Base-by-base conservation (phyloP, 2,888 invertebrate species). In the Chironomus riparius region DNA sequence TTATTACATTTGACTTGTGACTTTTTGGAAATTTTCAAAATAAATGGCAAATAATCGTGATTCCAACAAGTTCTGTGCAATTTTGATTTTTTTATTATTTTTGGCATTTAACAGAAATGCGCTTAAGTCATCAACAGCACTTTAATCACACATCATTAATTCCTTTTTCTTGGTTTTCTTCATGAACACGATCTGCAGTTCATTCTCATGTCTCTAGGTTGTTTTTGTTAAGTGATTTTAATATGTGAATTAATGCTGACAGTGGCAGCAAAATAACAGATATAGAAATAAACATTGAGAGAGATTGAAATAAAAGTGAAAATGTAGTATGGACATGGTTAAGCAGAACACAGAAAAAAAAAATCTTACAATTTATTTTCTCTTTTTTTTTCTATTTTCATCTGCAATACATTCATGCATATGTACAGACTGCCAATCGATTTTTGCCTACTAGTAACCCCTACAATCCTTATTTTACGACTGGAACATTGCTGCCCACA, bases 381-480 rank as follows among this genome's bases (percentile, higher is more conserved):
- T 48, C n/a, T 13, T 70, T 21, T 70, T 48, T 18, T 70, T 48
- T 70, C 50, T 47, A 68, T 56, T n/a, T 56, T 15, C 15, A 21
- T 68, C 69, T 69, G 28, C 5, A 4, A 28, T 28, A 38, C 38
- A 38, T 38, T 38, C 38, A 38, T 38, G 10, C 38, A 56, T 70
- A 10, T 48, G n/a, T n/a, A n/a, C n/a, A 74, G 74, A 74, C 74
- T 74, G 74, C 74, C 74, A 74, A 74, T 74, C 74, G 74, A 61
- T 74, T 38, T 62, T 12, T 74, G 68, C 74, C 74, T 47, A 68
- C 74, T 47, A 74, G 74, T 74, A 74, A 74, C 62, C 74, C 74
- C 2, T 74, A 74, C 68, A 74, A 74, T 74, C 74, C 74, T 68
- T 74, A 74, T 24, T 68, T 68, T 62, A 47, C 62, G 28, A 38